phyloP scores from a whole-genome alignment of 2,888 invertebrate genomes.

The Drosophila percnosoma region DNA sequence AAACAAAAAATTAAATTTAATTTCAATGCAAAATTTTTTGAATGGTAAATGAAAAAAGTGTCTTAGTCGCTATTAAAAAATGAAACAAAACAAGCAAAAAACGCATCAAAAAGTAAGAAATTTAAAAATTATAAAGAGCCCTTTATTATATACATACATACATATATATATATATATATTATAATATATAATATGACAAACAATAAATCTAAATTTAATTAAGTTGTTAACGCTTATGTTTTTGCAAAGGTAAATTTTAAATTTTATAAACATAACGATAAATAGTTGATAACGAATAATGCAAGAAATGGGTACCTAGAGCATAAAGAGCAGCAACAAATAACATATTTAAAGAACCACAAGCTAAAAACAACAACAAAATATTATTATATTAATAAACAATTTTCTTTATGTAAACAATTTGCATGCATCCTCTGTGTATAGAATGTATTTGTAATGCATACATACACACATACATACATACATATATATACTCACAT shows the following conservation, averaged over 20 bases:
- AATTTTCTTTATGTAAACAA: constrained; percentile 31
- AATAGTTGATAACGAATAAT: constrained; percentile 44
- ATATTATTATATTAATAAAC: constrained; percentile 68
- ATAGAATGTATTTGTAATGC: constrained; percentile 14
- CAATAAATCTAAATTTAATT: constrained; percentile 63
- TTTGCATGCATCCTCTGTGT: constrained; percentile 15
- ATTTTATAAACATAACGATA: constrained; percentile 59
- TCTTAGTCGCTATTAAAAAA: constrained; percentile 78
- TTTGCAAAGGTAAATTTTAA: constrained; percentile 67
- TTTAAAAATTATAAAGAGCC: constrained; percentile 44
- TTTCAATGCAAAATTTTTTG: constrained; percentile 52
- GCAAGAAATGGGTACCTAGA: constrained; percentile 70
- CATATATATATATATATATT: constrained; percentile 23
- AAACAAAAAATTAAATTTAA: constrained; percentile 32
- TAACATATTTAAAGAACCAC: constrained; percentile 75
- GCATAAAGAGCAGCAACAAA: constrained; percentile 71
- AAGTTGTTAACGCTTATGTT: constrained; percentile 79
- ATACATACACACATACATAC: neutral
- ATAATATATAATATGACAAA: constrained; percentile 24
- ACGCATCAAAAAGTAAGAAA: constrained; percentile 47
- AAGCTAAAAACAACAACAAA: constrained; percentile 61
- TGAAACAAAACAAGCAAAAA: constrained; percentile 34
- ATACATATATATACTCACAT: constrained; percentile 43
- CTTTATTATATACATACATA: constrained; percentile 56
- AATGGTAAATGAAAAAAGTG: constrained; percentile 72